phyloP scores from a whole-genome alignment of 2,888 invertebrate genomes.

The Dysmachus trigonus region DNA sequence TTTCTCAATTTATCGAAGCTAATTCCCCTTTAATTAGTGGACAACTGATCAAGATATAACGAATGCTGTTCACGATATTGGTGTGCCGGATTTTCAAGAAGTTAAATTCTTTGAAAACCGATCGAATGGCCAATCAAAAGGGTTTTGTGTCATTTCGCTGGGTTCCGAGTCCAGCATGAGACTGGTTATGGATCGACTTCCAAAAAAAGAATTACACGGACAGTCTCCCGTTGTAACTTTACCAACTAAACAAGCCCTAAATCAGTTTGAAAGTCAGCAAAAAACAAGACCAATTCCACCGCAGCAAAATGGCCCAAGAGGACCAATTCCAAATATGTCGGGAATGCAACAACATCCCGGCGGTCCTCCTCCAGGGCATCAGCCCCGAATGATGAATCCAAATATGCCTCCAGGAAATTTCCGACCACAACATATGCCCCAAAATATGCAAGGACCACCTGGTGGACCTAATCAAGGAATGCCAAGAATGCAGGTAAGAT shows the following conservation, averaged over 20 bases:
- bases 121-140: conserved; percentile 98
- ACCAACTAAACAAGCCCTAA: conserved; percentile 89
- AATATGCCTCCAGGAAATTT: conserved; percentile 69
- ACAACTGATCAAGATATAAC: conserved; percentile 96
- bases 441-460: conserved; percentile 70
- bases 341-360: conserved; percentile 66
- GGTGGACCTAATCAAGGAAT: conserved; percentile 70
- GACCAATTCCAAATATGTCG: conserved; percentile 62
- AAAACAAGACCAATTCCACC: conserved; percentile 88
- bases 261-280: conserved; percentile 91
- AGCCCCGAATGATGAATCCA: conserved; percentile 70
- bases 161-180: conserved; percentile 92
- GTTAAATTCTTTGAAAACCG: conserved; percentile 99
- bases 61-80: conserved; percentile 86
- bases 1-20: neutral
- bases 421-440: conserved; percentile 67
- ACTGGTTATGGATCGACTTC: conserved; percentile 89
- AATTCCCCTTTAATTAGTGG: conserved; percentile 73
- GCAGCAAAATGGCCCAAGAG: conserved; percentile 67
- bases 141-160: conserved; percentile 95
- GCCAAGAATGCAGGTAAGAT: conserved; percentile 69
- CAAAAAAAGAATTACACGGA: conserved; percentile 96
- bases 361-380: conserved; percentile 65
- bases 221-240: conserved; percentile 94
- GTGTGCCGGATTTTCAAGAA: conserved; percentile 93